These are phyloP conservation scores for Sebastes matsubarae DNA, from an alignment of 2,797 vertebrate genomes.

Conservation along the genomic window DNA sequence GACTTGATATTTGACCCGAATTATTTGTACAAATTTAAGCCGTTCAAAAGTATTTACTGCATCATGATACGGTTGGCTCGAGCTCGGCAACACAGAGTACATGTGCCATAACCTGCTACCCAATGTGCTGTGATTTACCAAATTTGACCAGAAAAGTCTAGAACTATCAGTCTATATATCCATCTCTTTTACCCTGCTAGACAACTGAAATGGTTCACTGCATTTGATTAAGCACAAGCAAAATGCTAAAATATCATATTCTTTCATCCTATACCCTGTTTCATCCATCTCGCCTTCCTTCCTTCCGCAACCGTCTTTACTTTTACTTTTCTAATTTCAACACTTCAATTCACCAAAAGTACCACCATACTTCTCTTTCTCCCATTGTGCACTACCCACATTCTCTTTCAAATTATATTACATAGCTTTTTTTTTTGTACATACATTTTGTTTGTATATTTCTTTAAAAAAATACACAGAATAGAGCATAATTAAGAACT, in stretches of 20 bases:
- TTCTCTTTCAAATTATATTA: constrained; percentile 78
- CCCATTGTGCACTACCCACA: constrained; percentile 66
- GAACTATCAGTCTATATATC: constrained; percentile 11
- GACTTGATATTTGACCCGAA: background rate
- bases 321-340: constrained; percentile 35
- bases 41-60: constrained; percentile 7
- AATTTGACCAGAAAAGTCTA: background rate
- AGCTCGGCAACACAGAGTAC: background rate
- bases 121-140: constrained; percentile 1
- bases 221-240: constrained; percentile 56
- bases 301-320: constrained; percentile 28
- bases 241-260: constrained; percentile 55
- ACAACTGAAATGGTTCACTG: constrained; percentile 45
- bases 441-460: constrained; percentile 76
- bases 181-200: constrained; percentile 61
- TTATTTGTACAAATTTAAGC: background rate
- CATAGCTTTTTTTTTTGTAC: constrained; percentile 68
- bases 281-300: constrained; percentile 56
- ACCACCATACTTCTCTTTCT: constrained; percentile 45
- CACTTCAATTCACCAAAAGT: constrained; percentile 55
- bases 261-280: constrained; percentile 78
- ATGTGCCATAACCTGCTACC: background rate
- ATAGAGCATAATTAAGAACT: constrained; percentile 65
- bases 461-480: constrained; percentile 79
- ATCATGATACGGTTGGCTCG: constrained; percentile 1